Base-by-base conservation (phyloP, 2,888 invertebrate genomes). In the Mimachlamys varia region DNA sequence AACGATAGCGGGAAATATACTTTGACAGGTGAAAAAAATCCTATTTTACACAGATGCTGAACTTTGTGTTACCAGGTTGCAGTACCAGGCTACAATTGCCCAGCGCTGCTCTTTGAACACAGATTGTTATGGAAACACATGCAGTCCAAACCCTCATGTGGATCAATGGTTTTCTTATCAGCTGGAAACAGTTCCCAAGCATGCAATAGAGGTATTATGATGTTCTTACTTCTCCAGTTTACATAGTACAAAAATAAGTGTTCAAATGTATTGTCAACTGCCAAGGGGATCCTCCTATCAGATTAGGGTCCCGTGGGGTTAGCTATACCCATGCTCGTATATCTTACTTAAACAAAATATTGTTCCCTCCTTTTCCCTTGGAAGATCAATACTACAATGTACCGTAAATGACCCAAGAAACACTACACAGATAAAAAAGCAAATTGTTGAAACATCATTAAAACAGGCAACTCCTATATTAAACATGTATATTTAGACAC, bases 141-240 rank as follows among this genome's bases (percentile, higher is more conserved):
- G 76, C 27, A 76, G 76, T 27, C 76, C 27, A 76, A 33, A 33
- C 76, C 76, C 33, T 33, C 76, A 76, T 33, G 33, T 33, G 33
- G 76, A 76, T 76, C 76, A 33, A 76, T 76, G 76, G 33, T 33
- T 76, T 76, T 27, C 76, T 76, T 76, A 76, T 76, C 76, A 33
- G 76, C 76, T 76, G 76, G 33, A 76, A 76, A 76, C 76, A 76
- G 76, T 33, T 76, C 76, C 76, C 33, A 76, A 76, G 76, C 76
- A 76, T 76, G 76, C 76, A 76, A 76, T 22, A 13, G 27, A 17
- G 33, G 76, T 33, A 76, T 76, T 76, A 76, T 1, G 76, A 27
- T 27, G 76, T 22, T 76, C 76, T 76, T 76, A 76, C 27, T 76
- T 15, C 15, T 76, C 27, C 27, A 22, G 76, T 76, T 76, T 76